Conservation (phyloP, 2,797 vertebrate genomes). For the Columba guinea region DNA sequence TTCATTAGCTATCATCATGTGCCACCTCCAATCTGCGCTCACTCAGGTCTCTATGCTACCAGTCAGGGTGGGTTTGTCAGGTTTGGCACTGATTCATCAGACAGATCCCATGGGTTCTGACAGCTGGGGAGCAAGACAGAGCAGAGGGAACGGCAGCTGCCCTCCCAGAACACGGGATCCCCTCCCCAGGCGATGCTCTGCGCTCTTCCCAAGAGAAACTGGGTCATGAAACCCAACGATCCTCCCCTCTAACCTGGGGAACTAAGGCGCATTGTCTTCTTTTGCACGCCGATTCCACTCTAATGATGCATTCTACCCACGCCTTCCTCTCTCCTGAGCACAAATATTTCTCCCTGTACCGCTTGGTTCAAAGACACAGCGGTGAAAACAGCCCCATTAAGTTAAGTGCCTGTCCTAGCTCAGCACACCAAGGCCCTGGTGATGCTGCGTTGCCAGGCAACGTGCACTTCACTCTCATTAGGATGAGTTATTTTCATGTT, state of each 20-base stretch:
- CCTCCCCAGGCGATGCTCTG: neutral
- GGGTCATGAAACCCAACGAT: neutral
- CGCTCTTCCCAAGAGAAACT: neutral
- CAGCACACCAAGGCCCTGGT: neutral
- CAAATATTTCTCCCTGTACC: neutral
- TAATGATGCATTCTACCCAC: neutral
- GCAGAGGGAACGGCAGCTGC: slow-evolving; percentile 1
- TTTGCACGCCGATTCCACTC: neutral
- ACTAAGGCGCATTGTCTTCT: neutral
- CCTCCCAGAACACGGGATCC: neutral
- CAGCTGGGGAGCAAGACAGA: neutral
- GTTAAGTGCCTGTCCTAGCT: neutral
- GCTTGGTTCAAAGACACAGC: neutral
- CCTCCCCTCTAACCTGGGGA: neutral
- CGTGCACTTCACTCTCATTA: slow-evolving; percentile 29
- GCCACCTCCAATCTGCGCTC: neutral
- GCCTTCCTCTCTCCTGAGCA: neutral
- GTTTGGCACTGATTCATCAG: neutral
- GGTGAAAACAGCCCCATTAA: neutral
- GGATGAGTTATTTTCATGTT: slow-evolving; percentile 34
- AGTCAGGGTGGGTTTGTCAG: neutral
- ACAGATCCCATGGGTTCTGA: neutral
- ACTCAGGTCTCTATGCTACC: neutral
- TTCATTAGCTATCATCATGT: neutral
- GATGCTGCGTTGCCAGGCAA: slow-evolving; percentile 35